Evolutionary conservation across 2,797 vertebrate genomes (phyloP).

Genomic region (Anguilla marmorata): DNA sequence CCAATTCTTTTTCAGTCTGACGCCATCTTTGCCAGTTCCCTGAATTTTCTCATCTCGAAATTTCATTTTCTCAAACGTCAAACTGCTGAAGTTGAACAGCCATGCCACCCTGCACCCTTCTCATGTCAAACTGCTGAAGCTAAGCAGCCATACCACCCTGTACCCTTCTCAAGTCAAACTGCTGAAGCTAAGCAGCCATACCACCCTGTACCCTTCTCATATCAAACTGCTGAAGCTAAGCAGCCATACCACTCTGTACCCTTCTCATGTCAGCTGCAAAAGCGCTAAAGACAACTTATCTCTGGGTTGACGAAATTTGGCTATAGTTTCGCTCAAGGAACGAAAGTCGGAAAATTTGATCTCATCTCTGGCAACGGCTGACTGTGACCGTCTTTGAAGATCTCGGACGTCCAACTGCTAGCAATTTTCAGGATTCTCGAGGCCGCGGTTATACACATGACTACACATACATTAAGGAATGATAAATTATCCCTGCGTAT

Average conservation of each 20-base stretch:
- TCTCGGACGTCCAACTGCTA: neutral
- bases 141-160: no score
- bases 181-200: no score
- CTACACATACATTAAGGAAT: conserved; percentile 5
- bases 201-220: no score
- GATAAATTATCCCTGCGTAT: neutral
- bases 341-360: neutral
- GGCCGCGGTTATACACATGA: neutral
- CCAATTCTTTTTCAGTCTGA: neutral
- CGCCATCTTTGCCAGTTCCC: neutral
- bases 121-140: no score
- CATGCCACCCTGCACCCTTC: neutral
- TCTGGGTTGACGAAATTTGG: neutral
- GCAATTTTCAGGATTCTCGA: neutral
- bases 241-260: neutral
- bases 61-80: neutral
- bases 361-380: neutral
- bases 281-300: neutral
- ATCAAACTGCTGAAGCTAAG: neutral
- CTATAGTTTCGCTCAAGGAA: neutral
- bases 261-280: no score
- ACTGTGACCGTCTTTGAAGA: neutral
- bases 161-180: no score
- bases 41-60: neutral
- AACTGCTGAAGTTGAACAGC: neutral